Conservation (phyloP, 2,888 invertebrate genomes). For the Agelastica alni region DNA sequence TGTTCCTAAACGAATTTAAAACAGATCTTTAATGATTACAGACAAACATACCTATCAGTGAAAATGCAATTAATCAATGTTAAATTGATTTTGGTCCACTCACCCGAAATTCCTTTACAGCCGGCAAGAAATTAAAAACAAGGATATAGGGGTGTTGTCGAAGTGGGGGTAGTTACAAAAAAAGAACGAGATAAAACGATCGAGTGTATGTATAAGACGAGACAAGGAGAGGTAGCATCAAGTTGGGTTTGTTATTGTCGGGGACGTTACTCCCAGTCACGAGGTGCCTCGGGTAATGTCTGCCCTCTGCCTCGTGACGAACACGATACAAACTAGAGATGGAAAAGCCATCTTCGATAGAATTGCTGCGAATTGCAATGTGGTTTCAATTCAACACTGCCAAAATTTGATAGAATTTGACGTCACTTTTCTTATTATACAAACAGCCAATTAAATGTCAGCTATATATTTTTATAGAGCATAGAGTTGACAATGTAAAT, state of each 20-base stretch:
- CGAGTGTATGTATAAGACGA: neutral
- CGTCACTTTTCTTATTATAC: too few species aligned
- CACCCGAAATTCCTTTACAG: neutral
- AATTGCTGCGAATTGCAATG: too few species aligned
- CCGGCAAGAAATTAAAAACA: slow-evolving; percentile 1
- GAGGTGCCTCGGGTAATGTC: slow-evolving; percentile 37
- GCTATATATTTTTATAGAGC: too few species aligned
- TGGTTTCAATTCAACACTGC: too few species aligned
- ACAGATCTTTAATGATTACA: too few species aligned
- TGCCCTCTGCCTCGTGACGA: slow-evolving; percentile 32
- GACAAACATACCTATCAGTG: neutral
- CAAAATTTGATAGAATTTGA: too few species aligned
- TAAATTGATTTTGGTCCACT: neutral
- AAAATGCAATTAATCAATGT: neutral
- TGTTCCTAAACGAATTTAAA: too few species aligned
- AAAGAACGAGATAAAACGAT: neutral
- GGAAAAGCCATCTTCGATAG: too few species aligned
- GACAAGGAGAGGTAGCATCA: slow-evolving; percentile 4
- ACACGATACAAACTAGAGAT: too few species aligned
- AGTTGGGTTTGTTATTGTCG: slow-evolving; percentile 36
- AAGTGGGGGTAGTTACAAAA: slow-evolving; percentile 7
- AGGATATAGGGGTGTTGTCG: slow-evolving; percentile 3
- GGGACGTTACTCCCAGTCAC: slow-evolving; percentile 35
- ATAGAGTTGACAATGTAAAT: too few species aligned
- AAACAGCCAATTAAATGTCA: too few species aligned